A percentile compares a stretch with the other conserved stretches of the same genome.
phyloP scores from a whole-genome alignment of 92 coral and sea anemone genomes.

The Epizoanthus fatuus region DNA sequence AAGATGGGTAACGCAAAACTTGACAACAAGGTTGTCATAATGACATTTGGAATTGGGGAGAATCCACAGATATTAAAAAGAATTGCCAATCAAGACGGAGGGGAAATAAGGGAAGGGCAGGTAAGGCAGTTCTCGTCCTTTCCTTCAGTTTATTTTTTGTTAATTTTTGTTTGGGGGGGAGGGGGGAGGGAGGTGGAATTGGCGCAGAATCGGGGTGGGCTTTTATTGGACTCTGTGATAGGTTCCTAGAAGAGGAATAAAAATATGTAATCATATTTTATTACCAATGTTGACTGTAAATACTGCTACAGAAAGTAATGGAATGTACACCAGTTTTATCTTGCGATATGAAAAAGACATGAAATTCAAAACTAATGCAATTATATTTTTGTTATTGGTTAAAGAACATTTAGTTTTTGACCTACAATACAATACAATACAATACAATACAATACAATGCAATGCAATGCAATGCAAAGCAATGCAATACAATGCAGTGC shows the following conservation, averaged over 20 bases:
- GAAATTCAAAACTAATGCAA: too few species aligned
- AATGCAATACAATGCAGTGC: background rate
- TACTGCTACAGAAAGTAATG: too few species aligned
- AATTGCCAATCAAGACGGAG: slow-evolving; percentile 42
- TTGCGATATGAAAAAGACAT: too few species aligned
- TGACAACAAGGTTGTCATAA: slow-evolving; percentile 50
- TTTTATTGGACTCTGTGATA: too few species aligned
- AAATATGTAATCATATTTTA: background rate
- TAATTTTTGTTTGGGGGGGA: background rate
- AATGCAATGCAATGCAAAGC: too few species aligned
- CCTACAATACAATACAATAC: background rate
- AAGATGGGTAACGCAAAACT: slow-evolving; percentile 43
- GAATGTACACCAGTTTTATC: too few species aligned
- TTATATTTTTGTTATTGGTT: too few species aligned
- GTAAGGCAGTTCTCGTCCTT: background rate
- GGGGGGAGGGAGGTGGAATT: too few species aligned
- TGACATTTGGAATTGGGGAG: slow-evolving; percentile 69
- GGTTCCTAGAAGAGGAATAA: too few species aligned
- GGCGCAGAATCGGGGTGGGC: too few species aligned
- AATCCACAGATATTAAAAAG: slow-evolving; percentile 31
- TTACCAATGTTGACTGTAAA: too few species aligned
- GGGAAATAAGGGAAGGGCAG: background rate
- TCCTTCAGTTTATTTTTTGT: background rate
- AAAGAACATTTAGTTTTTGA: too few species aligned
- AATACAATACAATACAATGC: background rate